Evolutionary conservation across 2,797 vertebrate species (phyloP).

Genomic region (Tapirus indicus): DNA sequence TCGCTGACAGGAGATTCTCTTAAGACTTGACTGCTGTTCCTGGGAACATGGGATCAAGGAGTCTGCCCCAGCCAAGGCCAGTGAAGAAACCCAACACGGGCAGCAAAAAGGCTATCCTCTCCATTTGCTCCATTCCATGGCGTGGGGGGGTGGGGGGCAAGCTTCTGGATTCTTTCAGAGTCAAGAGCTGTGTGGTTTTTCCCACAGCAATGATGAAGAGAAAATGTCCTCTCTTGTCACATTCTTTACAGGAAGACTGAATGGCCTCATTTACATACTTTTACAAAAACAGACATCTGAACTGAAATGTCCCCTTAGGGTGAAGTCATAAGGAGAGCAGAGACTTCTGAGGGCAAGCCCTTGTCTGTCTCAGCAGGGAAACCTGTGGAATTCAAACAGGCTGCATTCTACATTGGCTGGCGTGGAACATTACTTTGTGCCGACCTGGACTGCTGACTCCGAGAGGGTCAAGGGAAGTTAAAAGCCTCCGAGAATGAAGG

Average conservation of each 20-base stretch:
- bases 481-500: background rate
- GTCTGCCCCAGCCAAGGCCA: background rate
- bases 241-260: constrained; percentile 19
- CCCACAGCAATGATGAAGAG: background rate
- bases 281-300: background rate
- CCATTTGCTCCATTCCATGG: background rate
- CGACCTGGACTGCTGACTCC: background rate
- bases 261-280: background rate
- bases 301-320: background rate
- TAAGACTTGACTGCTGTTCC: background rate
- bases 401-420: background rate
- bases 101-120: background rate
- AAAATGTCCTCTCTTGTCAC: background rate
- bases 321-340: background rate
- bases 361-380: background rate
- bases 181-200: background rate
- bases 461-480: background rate
- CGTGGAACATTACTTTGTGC: background rate
- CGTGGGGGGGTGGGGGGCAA: background rate
- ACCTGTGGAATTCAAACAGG: background rate
- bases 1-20: background rate
- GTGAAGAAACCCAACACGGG: background rate
- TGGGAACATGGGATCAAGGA: background rate
- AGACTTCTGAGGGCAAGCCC: background rate
- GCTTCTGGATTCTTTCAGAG: background rate